Evolutionary conservation across 2,113 vertebrate genomes (phyloP), one percentile per base, ranked within the genome.

Genomic region (Centrocercus urophasianus): DNA sequence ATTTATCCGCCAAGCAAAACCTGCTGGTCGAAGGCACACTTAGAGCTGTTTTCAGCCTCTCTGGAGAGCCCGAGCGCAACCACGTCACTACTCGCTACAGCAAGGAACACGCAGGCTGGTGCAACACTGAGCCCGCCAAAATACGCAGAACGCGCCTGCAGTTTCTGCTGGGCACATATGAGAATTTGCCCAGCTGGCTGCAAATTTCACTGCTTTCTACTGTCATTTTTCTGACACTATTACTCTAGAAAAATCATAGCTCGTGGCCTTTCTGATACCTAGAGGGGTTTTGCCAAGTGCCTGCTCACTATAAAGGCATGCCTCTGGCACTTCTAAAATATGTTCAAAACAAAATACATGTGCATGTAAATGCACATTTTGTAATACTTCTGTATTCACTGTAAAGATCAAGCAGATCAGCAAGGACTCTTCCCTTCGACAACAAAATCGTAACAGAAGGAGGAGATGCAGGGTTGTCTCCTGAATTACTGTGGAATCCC

Each of bases 111-210:
- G 18, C 1, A 50, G 54, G 38, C 74, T 80, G 72, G 36, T 94
- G 90, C 83, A 70, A 79, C 60, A 77, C 81, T 63, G 66, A 87
- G 90, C 50, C 79, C 83, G 90, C 57, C 61, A 70, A 87, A 93
- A 92, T 56, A 74, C 34, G 30, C 4, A 5, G 71, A 66, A 54
- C 15, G 9, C 90, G 69, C 54, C 61, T 84, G 54, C 4, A 63
- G 60, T 64, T 93, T 86, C 90, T 12, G 3, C 32, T 48, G 76
- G 83, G 93, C 83, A 86, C 79, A 93, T n/a, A 64, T 0, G 25
- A 95, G 89, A 90, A 95, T 94, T 72, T 93, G 73, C 88, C 94
- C 94, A 77, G 87, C 88, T 96, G 93, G 93, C 93, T 95, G 88
- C 79, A 88, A 74, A 88, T 93, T 95, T 92, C 89, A 93, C 83